These are phyloP conservation scores for Cyphomyrus discorhynchus DNA, from an alignment of 2,113 vertebrate species.

Conservation along the genomic window DNA sequence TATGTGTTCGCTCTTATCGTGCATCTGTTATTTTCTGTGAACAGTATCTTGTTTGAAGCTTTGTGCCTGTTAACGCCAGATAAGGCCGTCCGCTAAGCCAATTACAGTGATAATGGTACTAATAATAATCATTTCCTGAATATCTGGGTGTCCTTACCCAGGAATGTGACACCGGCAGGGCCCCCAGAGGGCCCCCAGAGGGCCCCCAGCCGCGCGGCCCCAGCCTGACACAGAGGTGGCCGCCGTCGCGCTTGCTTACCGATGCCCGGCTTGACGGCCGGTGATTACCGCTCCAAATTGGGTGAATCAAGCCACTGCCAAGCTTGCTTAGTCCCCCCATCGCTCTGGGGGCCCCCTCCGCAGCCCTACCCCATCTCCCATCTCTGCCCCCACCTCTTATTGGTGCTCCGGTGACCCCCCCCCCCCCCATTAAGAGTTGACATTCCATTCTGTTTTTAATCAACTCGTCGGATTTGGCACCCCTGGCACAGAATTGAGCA, in stretches of 20 bases:
- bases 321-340: slow-evolving; percentile 30
- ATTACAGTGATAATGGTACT: not conserved
- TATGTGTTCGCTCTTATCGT: not conserved
- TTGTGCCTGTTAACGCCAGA: not conserved
- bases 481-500: slow-evolving; percentile 44
- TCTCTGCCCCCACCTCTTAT: slow-evolving; percentile 28
- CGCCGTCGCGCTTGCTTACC: slow-evolving; percentile 47
- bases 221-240: slow-evolving; percentile 12
- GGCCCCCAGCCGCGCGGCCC: not conserved
- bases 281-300: slow-evolving; percentile 61
- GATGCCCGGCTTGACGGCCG: slow-evolving; percentile 36
- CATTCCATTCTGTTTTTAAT: slow-evolving; percentile 64
- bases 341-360: not conserved
- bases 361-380: not conserved
- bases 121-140: slow-evolving; percentile 3
- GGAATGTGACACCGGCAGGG: not conserved
- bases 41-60: not conserved
- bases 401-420: slow-evolving; percentile 28
- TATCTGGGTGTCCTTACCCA: not conserved
- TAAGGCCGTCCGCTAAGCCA: not conserved
- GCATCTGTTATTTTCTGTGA: not conserved
- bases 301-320: slow-evolving; percentile 33
- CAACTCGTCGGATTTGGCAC: slow-evolving; percentile 48
- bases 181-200: not conserved
- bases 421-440: slow-evolving; percentile 60